Conservation (phyloP, 2,113 vertebrate genomes). For the Thymallus thymallus region DNA sequence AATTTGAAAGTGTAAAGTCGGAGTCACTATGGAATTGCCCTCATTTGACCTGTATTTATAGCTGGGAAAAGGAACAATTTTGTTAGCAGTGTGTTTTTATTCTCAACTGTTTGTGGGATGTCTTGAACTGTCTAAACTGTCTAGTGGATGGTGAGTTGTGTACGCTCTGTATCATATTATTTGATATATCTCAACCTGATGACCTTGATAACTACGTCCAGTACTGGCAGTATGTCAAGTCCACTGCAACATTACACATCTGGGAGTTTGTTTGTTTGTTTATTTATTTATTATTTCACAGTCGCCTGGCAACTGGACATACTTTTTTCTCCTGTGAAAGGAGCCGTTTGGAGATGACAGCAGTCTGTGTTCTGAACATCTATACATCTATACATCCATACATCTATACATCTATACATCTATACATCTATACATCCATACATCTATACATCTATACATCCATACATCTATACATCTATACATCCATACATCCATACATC, state of each 20-base stretch:
- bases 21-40: too few relatives aligned
- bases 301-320: slow-evolving; percentile 49
- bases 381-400: too few relatives aligned
- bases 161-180: too few relatives aligned
- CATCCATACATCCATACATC: too few relatives aligned
- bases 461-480: too few relatives aligned
- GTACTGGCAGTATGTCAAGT: slow-evolving; percentile 10
- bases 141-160: not conserved
- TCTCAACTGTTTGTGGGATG: not conserved
- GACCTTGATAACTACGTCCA: slow-evolving; percentile 31
- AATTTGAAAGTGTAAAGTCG: too few relatives aligned
- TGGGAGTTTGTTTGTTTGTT: slow-evolving; percentile 30
- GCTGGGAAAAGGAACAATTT: not conserved
- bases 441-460: too few relatives aligned
- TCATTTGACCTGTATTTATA: too few relatives aligned
- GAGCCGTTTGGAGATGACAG: slow-evolving; percentile 14
- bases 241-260: slow-evolving; percentile 30
- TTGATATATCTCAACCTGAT: not conserved
- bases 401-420: too few relatives aligned
- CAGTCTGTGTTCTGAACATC: not conserved
- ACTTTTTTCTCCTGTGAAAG: not conserved
- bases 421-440: too few relatives aligned
- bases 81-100: not conserved
- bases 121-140: not conserved
- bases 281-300: slow-evolving; percentile 34